A percentile compares a stretch with the other conserved stretches of the same genome.
Conservation (phyloP, 1,140 invertebrate species). For the Temnothorax longispinosus region DNA sequence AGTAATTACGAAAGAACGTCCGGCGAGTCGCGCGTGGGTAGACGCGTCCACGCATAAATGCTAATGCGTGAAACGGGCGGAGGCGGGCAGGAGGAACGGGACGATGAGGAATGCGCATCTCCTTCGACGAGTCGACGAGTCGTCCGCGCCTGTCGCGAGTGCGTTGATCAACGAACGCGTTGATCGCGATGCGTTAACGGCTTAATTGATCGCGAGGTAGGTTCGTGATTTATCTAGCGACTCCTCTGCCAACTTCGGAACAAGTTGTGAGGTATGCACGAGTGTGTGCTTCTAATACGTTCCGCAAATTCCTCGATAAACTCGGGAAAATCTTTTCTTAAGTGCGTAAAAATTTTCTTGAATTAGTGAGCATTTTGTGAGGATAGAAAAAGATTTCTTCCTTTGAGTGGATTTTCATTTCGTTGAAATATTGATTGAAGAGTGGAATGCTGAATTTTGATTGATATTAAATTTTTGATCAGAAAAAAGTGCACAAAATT, state of each 20-base stretch:
- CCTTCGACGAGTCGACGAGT: slow-evolving; percentile 15
- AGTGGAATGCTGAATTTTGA: neutral
- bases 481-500: neutral
- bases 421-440: neutral
- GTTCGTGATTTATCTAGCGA: slow-evolving; percentile 30
- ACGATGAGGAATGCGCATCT: neutral
- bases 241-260: neutral
- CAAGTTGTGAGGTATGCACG: neutral
- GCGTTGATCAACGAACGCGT: neutral
- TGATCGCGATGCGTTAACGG: slow-evolving; percentile 28
- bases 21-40: neutral
- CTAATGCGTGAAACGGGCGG: slow-evolving; percentile 15
- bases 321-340: neutral
- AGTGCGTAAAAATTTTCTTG: neutral
- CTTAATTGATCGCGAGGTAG: slow-evolving; percentile 43
- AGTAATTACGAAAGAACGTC: slow-evolving; percentile 27
- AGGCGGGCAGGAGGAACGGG: neutral
- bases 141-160: slow-evolving; percentile 1
- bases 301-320: neutral
- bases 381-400: neutral
- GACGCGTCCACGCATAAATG: slow-evolving; percentile 31
- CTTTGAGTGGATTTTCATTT: neutral
- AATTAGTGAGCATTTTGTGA: neutral
- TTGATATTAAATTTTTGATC: neutral
- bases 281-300: neutral